Base-by-base conservation (phyloP, 2,888 invertebrate genomes). In the Leptopilina myrica region DNA sequence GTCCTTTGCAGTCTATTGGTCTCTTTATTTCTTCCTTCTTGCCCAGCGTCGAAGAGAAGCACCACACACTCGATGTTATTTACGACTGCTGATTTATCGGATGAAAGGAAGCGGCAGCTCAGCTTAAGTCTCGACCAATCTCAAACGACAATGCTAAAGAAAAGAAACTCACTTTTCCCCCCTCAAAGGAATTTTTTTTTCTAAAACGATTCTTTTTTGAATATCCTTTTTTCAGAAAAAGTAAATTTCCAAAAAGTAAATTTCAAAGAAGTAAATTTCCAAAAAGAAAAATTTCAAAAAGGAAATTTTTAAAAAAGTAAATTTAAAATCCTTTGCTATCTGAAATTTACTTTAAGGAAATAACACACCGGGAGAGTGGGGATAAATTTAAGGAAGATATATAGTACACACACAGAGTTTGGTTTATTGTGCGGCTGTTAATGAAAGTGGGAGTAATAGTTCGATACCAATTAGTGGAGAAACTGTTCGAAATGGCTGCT, bases 401-500 rank as follows among this genome's bases (percentile, higher is more conserved):
- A 43, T 43, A 43, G 43, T 43, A 43, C 8, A n/a, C 78, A 20
- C 20, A 20, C 20, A 20, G 20, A 67, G 66, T 79, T 79, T 76
- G 79, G 82, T 84, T 85, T 86, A 84, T 84, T 83, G 85, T 79
- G 79, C 33, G 33, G 85, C 80, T 87, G 89, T 90, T 90, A 89
- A 91, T 89, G 90, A 90, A 87, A 87, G 89, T 85, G 87, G 85
- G 87, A 90, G 89, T 91, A 91, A 91, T 88, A 91, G 91, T 91
- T 91, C 91, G 89, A 91, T 92, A 90, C 90, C 91, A 92, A 91
- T 91, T 91, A 91, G 89, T 89, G 33, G 87, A 87, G 86, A 89
- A 90, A 89, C 89, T 87, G 88, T 84, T 84, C 85, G 82, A 80
- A 85, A 81, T 78, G 80, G 86, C 87, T 33, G 87, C 85, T 86